A percentile compares a stretch with the other conserved stretches of the same genome.
phyloP scores from a whole-genome alignment of 2,888 invertebrate species.

The Apantesis nais region DNA sequence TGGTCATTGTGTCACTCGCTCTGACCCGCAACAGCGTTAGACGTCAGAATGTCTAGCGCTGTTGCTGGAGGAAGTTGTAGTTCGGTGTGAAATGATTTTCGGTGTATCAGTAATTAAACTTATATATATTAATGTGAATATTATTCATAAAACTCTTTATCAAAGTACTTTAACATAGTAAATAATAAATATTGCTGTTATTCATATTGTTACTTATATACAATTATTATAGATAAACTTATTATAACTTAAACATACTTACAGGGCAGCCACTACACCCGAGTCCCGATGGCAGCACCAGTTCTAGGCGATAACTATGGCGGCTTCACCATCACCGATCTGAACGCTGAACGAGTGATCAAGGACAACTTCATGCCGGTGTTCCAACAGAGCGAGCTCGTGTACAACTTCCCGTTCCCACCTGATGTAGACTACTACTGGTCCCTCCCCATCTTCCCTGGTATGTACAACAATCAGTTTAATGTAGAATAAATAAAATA shows the following conservation, averaged over 20 bases:
- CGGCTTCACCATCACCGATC: conserved; percentile 72
- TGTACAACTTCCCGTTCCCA: conserved; percentile 67
- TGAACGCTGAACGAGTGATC: conserved; percentile 64
- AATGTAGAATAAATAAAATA: not conserved
- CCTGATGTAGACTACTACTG: conserved; percentile 70
- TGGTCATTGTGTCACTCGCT: no score
- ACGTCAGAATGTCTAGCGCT: no score
- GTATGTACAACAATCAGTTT: conserved; percentile 48
- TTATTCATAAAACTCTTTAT: no score
- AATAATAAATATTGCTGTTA: no score
- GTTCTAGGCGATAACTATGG: conserved; percentile 74
- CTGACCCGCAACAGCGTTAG: no score
- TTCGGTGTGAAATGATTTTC: no score
- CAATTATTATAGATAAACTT: not conserved
- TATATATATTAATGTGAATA: no score
- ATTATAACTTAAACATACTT: conserved; percentile 1
- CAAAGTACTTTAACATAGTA: no score
- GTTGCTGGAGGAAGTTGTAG: no score
- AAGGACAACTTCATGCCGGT: conserved; percentile 70
- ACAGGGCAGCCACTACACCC: conserved; percentile 68
- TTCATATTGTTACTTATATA: not conserved
- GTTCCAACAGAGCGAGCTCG: conserved; percentile 73
- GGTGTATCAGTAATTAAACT: no score
- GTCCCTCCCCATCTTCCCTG: conserved; percentile 77
- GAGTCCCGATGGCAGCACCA: conserved; percentile 69